Percentiles rank a stretch among this genome's conserved stretches.
These are phyloP conservation scores for Stichopus horrens DNA, from an alignment of 53 echinoderm and acorn worm species.

Conservation along the genomic window DNA sequence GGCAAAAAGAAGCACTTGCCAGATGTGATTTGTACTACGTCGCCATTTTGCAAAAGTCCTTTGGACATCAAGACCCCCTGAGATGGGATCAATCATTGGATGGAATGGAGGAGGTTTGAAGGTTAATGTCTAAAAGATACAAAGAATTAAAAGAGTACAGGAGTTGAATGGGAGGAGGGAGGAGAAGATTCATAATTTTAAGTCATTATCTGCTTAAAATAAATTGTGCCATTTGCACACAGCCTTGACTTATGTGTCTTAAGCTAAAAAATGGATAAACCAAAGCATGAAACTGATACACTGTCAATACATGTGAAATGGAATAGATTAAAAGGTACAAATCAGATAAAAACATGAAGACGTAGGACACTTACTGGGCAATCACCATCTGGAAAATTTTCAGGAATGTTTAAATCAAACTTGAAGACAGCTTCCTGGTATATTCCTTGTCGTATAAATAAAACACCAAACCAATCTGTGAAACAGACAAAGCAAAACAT, in stretches of 20 bases:
- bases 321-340: no score
- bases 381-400: slow-evolving; percentile 97
- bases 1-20: slow-evolving; percentile 96
- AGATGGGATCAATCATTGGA: slow-evolving; percentile 79
- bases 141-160: not conserved
- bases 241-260: not conserved
- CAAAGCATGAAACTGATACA: no score
- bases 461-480: slow-evolving; percentile 98
- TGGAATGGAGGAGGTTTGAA: slow-evolving; percentile 90
- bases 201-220: not conserved
- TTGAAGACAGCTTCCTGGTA: slow-evolving; percentile 99
- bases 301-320: no score
- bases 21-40: slow-evolving; percentile 84
- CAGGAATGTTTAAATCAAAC: slow-evolving; percentile 96
- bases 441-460: slow-evolving; percentile 95
- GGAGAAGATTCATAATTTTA: no score
- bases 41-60: slow-evolving; percentile 91
- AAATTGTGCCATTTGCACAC: not conserved
- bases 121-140: slow-evolving; percentile 67
- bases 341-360: no score
- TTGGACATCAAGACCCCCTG: slow-evolving; percentile 84
- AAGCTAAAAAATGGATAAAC: not conserved
- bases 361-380: slow-evolving; percentile 77
- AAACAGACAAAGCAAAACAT: not conserved
- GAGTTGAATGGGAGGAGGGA: not conserved